Evolutionary conservation across 2,888 invertebrate species (phyloP).

Genomic region (Emmelina monodactyla): DNA sequence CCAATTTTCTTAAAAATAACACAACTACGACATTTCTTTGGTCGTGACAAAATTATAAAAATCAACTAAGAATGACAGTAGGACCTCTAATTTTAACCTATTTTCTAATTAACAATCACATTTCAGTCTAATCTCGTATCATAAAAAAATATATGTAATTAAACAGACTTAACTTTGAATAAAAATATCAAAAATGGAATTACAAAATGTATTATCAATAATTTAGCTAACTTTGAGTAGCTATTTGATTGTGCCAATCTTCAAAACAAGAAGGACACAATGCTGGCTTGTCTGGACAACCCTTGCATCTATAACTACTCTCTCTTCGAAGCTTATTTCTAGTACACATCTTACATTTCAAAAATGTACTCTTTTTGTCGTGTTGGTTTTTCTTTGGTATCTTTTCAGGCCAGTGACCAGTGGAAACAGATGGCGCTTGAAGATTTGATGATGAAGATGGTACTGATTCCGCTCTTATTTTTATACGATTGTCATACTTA

Average conservation of each 20-base stretch:
- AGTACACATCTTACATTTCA: background rate
- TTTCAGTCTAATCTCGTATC: background rate
- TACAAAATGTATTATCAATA: too few relatives aligned
- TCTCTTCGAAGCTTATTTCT: background rate
- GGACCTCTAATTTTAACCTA: background rate
- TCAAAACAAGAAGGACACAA: background rate
- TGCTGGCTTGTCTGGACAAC: background rate
- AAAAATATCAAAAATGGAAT: background rate
- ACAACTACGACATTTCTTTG: background rate
- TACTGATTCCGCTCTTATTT: background rate
- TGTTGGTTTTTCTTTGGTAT: background rate
- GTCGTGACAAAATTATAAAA: background rate
- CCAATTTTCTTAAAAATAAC: background rate
- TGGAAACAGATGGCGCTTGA: background rate
- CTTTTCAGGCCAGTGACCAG: background rate
- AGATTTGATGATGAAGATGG: background rate
- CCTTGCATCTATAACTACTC: slow-evolving; percentile 1
- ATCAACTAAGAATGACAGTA: background rate
- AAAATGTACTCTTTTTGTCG: background rate
- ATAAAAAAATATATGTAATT: background rate
- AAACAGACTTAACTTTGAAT: background rate
- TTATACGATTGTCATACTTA: background rate
- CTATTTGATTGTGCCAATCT: background rate
- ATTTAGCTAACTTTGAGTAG: background rate
- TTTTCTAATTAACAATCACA: background rate